Conservation (phyloP, 2,888 invertebrate species). For the Chirona hameri region DNA sequence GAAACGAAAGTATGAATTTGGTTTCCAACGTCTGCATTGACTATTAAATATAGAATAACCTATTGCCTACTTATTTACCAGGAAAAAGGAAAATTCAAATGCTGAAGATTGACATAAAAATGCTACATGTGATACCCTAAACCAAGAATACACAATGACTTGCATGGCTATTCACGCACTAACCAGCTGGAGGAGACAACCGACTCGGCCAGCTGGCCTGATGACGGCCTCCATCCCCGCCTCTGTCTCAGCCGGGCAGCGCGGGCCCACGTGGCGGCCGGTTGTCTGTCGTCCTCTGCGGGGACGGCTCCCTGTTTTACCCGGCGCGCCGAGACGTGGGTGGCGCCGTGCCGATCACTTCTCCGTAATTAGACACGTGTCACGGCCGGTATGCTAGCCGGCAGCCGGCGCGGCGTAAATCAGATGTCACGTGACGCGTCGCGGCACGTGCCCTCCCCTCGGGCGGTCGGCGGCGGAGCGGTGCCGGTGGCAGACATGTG, state of each 20-base stretch:
- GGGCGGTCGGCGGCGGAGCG: neutral
- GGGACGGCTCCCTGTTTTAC: neutral
- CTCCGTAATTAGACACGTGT: conserved; percentile 24
- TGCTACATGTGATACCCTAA: too few relatives aligned
- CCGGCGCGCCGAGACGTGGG: conserved; percentile 1
- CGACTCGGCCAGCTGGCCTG: neutral
- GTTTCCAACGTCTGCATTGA: too few relatives aligned
- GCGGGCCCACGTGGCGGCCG: neutral
- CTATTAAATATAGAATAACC: too few relatives aligned
- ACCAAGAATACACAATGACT: too few relatives aligned
- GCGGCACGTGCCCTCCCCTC: neutral
- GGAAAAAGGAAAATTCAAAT: too few relatives aligned
- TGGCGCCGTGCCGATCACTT: conserved; percentile 14
- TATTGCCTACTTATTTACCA: too few relatives aligned
- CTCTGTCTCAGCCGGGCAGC: neutral
- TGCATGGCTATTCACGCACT: too few relatives aligned
- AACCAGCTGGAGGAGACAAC: too few relatives aligned
- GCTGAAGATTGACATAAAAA: too few relatives aligned
- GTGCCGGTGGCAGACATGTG: neutral
- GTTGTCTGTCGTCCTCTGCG: neutral
- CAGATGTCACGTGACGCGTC: neutral
- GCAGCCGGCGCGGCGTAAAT: neutral
- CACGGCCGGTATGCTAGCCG: neutral
- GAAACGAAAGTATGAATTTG: too few relatives aligned
- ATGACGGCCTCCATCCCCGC: neutral